Conservation (phyloP, 2,888 invertebrate species). For the Megalurothrips usitatus region DNA sequence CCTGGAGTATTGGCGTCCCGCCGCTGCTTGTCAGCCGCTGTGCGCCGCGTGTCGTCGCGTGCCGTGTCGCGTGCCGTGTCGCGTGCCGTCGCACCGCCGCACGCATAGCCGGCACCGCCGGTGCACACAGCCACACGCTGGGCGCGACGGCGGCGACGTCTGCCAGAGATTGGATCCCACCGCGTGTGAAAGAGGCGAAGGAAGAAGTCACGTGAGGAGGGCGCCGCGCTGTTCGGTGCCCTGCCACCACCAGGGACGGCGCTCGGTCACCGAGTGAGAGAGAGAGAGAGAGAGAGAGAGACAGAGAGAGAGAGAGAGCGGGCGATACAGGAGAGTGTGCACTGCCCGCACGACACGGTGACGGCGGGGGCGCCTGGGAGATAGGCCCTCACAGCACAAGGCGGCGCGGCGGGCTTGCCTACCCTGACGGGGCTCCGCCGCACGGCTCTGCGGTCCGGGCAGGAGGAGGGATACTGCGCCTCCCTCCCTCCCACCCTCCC, state of each 20-base stretch:
- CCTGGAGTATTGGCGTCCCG: slow-evolving; percentile 12
- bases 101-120: neutral
- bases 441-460: neutral
- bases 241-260: too few relatives aligned
- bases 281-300: too few relatives aligned
- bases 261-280: too few relatives aligned
- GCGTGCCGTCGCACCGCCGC: neutral
- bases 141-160: neutral
- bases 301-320: too few relatives aligned
- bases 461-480: too few relatives aligned
- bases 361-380: neutral
- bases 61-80: too few relatives aligned
- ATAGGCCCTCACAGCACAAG: neutral
- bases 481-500: neutral
- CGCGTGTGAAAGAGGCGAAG: neutral
- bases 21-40: neutral
- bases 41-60: neutral
- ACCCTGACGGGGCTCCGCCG: neutral
- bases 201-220: neutral
- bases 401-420: neutral
- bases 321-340: neutral
- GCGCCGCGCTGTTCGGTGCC: neutral
- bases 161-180: slow-evolving; percentile 2
- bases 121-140: neutral
- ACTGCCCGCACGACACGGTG: neutral